A percentile compares a stretch with the other conserved stretches of the same genome.
Conservation (phyloP, 1,140 invertebrate genomes). For the Reticulitermes speratus region DNA sequence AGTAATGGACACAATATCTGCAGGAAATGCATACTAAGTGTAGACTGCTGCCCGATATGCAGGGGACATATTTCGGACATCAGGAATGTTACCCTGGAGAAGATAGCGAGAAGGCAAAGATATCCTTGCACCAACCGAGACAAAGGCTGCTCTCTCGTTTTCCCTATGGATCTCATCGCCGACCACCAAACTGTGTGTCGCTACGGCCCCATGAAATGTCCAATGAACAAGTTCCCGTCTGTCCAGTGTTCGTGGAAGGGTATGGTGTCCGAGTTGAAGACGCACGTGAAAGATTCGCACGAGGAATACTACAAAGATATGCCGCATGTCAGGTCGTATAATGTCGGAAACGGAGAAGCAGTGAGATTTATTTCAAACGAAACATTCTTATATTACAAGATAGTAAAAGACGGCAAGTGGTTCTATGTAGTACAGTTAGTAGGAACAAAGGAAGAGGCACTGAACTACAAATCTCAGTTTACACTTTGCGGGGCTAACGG, state of each 20-base stretch:
- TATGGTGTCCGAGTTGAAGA: neutral
- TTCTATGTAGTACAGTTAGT: neutral
- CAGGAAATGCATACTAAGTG: conserved; percentile 62
- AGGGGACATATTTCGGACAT: conserved; percentile 66
- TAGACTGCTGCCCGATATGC: conserved; percentile 72
- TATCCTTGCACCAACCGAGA: conserved; percentile 45
- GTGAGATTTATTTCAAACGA: neutral
- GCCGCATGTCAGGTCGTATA: neutral
- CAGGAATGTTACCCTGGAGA: conserved; percentile 72
- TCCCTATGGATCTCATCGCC: neutral
- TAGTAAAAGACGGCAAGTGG: neutral
- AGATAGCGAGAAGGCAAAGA: conserved; percentile 44
- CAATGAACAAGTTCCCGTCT: neutral
- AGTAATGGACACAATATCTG: conserved; percentile 77
- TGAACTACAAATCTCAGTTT: neutral
- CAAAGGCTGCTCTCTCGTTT: conserved; percentile 44
- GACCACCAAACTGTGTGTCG: neutral
- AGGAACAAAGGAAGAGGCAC: neutral
- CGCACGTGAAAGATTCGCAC: neutral
- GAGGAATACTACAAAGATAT: neutral
- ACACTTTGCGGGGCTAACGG: neutral
- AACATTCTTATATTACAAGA: neutral
- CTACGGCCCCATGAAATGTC: neutral
- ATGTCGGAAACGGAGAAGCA: neutral
- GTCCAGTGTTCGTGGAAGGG: neutral